Base-by-base conservation (phyloP, 2,888 invertebrate species). In the Philopedon plagiatum region DNA sequence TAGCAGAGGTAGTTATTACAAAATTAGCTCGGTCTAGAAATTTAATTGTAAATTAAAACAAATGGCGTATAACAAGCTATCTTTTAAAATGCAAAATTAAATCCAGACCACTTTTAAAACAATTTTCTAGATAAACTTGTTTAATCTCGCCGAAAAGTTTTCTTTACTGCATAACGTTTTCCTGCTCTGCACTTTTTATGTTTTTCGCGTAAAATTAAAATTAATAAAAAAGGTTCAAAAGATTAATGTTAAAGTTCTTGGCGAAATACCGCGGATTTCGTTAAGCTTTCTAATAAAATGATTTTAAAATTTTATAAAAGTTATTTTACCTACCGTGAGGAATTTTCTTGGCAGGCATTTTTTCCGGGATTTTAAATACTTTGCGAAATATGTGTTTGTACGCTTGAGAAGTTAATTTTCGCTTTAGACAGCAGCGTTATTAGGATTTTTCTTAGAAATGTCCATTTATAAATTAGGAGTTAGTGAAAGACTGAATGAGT, bases 151-250 rank as follows among this genome's bases (percentile, higher is more conserved):
- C 58, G n/a, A 39, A 39, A 58, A 39, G 19, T 34, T 58, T 58
- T 21, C 58, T 39, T 37, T 39, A 23, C 57, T 39, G 41, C 41
- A 39, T 58, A 58, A 58, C n/a, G 23, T 41, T 58, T 39, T 58
- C 58, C 39, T 58, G 39, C 13, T 58, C 13, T 58, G 58, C 39
- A 58, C 41, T 56, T 58, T 41, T 58, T 37, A 57, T 58, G 39
- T n/a, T n/a, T 58, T 58, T 39, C 41, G 39, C n/a, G 41, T 58
- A 58, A 58, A 58, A 39, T 58, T 39, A 58, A 58, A 34, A 26
- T 26, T 26, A 37, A 57, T 57, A 37, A 57, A 57, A 37, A 57
- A 57, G 34, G 32, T 34, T 57, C 34, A 34, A 34, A 57, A 57
- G 57, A 57, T 57, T 57, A 57, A 57, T 57, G 15, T 39, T n/a